A percentile compares a stretch with the other conserved stretches of the same genome.
Conservation (phyloP, 2,113 vertebrate genomes). For the Nannospalax galili region DNA sequence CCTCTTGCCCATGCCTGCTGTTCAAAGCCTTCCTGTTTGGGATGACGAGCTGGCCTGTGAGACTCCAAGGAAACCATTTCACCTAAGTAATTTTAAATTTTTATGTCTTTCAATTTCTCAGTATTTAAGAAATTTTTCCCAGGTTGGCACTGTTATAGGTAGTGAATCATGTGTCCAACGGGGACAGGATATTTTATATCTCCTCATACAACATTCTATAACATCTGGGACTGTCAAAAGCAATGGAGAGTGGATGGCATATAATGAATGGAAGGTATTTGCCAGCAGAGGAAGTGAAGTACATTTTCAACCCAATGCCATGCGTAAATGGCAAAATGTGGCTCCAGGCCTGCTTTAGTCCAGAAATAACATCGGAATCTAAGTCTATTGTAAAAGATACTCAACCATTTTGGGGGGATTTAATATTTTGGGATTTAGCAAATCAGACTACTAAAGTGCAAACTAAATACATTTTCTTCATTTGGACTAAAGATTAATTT, state of each 20-base stretch:
- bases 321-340: not conserved
- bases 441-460: conserved; percentile 62
- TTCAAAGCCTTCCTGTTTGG: not conserved
- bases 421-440: conserved; percentile 43
- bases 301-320: not conserved
- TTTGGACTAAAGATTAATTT: conserved; percentile 59
- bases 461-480: conserved; percentile 43
- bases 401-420: not conserved
- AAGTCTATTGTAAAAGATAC: conserved; percentile 38
- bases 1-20: not conserved
- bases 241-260: not conserved
- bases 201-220: conserved; percentile 52
- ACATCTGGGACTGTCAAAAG: conserved; percentile 58
- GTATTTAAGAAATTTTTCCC: conserved; percentile 70
- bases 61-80: conserved; percentile 64
- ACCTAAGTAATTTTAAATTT: conserved; percentile 72
- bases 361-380: conserved; percentile 8
- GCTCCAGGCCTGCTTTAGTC: not conserved
- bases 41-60: not conserved
- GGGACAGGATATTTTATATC: conserved; percentile 64
- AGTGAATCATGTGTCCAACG: conserved; percentile 74
- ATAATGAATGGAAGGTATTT: conserved; percentile 52
- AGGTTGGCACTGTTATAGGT: conserved; percentile 58
- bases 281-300: conserved; percentile 20
- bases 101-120: conserved; percentile 74